Conservation (phyloP, 2,888 invertebrate species). For the Volucella zonaria region DNA sequence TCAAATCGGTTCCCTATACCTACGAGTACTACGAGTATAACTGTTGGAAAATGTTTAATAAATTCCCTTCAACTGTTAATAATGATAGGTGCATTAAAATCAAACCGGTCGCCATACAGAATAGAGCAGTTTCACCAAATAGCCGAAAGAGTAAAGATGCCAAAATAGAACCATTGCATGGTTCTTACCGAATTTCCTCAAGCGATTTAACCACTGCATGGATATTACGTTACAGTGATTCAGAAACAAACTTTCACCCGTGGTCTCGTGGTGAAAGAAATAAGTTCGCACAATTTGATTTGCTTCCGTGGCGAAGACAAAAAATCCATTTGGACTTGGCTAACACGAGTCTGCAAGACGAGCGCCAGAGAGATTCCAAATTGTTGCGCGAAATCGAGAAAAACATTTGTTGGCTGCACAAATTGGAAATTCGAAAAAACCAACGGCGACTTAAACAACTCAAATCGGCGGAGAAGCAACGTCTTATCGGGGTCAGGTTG, state of each 20-base stretch:
- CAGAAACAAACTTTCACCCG: slow-evolving; percentile 81
- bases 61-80: slow-evolving; percentile 26
- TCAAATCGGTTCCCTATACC: slow-evolving; percentile 7
- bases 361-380: slow-evolving; percentile 76
- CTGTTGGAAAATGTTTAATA: slow-evolving; percentile 54
- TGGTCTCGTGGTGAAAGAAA: slow-evolving; percentile 77
- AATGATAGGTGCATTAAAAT: slow-evolving; percentile 35
- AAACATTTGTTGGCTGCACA: slow-evolving; percentile 76
- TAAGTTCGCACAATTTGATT: slow-evolving; percentile 81
- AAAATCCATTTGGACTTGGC: slow-evolving; percentile 78
- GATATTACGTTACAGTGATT: slow-evolving; percentile 80
- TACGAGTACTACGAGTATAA: not conserved
- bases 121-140: slow-evolving; percentile 69
- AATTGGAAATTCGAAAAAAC: slow-evolving; percentile 80
- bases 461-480: slow-evolving; percentile 76
- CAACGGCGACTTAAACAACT: slow-evolving; percentile 81
- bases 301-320: slow-evolving; percentile 81
- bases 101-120: slow-evolving; percentile 61
- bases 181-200: slow-evolving; percentile 54
- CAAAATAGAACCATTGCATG: slow-evolving; percentile 44
- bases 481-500: slow-evolving; percentile 86
- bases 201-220: slow-evolving; percentile 76
- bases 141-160: slow-evolving; percentile 59
- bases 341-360: slow-evolving; percentile 60
- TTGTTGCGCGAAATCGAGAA: slow-evolving; percentile 45